Evolutionary conservation across 2,113 vertebrate genomes (phyloP).

Genomic region (Martes martes): DNA sequence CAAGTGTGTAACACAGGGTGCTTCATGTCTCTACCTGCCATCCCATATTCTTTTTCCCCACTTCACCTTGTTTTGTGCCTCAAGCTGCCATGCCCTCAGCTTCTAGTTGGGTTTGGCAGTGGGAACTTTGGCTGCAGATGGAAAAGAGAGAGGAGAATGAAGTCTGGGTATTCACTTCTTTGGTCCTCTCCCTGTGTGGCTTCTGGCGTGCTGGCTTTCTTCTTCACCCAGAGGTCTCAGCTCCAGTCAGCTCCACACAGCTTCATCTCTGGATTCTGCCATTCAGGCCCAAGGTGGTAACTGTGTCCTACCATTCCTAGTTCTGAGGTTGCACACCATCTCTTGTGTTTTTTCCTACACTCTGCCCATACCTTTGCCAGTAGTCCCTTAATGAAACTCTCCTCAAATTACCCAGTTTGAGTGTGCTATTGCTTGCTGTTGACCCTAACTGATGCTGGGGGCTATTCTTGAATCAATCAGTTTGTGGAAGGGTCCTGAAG

Average conservation of each 20-base stretch:
- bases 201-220: neutral
- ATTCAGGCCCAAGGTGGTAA: neutral
- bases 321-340: neutral
- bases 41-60: neutral
- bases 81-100: neutral
- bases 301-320: neutral
- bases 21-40: neutral
- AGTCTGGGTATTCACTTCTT: neutral
- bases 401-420: neutral
- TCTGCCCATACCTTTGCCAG: neutral
- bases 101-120: neutral
- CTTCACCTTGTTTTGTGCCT: neutral
- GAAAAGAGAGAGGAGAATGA: neutral
- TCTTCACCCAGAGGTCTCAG: neutral
- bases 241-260: neutral
- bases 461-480: neutral
- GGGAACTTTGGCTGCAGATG: neutral
- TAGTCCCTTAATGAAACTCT: constrained; percentile 17
- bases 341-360: neutral
- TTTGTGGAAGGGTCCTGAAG: neutral
- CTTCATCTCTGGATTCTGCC: neutral
- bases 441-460: neutral
- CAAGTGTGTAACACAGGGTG: neutral
- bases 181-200: neutral
- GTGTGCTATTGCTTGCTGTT: neutral